Conservation (phyloP, 1,140 invertebrate genomes). For the Batillaria attramentaria region DNA sequence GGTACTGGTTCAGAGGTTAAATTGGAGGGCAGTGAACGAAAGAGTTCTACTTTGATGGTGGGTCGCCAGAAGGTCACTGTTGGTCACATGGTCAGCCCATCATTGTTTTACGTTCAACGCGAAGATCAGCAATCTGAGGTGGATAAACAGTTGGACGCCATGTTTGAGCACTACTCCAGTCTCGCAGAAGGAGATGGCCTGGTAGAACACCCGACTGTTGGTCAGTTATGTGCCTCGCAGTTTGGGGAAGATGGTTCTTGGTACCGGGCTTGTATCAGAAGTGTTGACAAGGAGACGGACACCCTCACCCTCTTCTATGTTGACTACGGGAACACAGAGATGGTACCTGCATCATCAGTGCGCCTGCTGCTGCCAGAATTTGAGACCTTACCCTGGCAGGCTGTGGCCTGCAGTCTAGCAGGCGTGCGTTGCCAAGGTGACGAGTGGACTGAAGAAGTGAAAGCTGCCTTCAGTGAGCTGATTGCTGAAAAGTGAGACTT, state of each 20-base stretch:
- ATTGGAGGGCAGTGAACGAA: no score
- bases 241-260: conserved; percentile 54
- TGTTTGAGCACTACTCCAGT: conserved; percentile 54
- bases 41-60: not conserved
- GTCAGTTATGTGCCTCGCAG: conserved; percentile 66
- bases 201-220: conserved; percentile 76
- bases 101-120: conserved; percentile 57
- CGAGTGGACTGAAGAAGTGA: conserved; percentile 51
- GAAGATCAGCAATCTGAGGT: conserved; percentile 37
- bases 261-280: conserved; percentile 45
- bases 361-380: conserved; percentile 35
- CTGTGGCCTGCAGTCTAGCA: conserved; percentile 31
- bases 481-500: conserved; percentile 48
- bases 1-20: no score
- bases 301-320: conserved; percentile 45
- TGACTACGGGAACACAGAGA: conserved; percentile 54
- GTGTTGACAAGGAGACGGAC: conserved; percentile 53
- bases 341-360: conserved; percentile 30
- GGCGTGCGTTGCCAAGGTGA: conserved; percentile 35
- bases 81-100: conserved; percentile 53
- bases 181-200: conserved; percentile 74
- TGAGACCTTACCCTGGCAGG: conserved; percentile 16
- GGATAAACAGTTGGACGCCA: conserved; percentile 46
- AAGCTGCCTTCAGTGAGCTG: conserved; percentile 42
- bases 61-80: conserved; percentile 46